phyloP scores from a whole-genome alignment of 2,797 vertebrate genomes.

The Phoxinus dragarum region DNA sequence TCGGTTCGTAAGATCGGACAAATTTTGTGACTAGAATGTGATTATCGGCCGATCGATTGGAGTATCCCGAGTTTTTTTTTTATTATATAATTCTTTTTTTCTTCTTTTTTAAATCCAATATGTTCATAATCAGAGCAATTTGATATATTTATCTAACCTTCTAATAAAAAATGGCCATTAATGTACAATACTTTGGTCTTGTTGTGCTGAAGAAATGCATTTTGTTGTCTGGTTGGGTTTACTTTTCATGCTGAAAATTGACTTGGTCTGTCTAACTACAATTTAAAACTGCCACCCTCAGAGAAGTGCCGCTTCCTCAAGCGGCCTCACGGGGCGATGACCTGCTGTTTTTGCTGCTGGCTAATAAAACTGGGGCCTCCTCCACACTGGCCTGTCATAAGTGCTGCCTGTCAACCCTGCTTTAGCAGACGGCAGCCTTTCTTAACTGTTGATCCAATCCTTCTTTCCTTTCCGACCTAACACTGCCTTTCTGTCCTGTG shows the following conservation, averaged over 20 bases:
- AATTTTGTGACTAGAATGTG: too few species aligned
- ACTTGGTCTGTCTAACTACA: background rate
- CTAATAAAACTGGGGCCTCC: constrained; percentile 61
- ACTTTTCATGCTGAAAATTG: background rate
- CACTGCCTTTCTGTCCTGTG: constrained; percentile 14
- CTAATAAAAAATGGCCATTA: background rate
- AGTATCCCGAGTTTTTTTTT: too few species aligned
- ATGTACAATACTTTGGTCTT: background rate
- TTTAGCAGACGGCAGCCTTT: constrained; percentile 37
- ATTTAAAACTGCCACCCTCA: background rate
- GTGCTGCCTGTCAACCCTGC: constrained; percentile 55
- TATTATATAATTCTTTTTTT: background rate
- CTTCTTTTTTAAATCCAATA: too few species aligned
- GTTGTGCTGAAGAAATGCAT: background rate
- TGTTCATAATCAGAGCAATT: background rate
- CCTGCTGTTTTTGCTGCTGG: constrained; percentile 57
- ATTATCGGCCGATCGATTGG: too few species aligned
- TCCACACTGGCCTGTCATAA: constrained; percentile 50
- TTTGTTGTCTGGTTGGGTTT: background rate
- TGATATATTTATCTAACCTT: background rate
- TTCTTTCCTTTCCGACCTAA: constrained; percentile 40
- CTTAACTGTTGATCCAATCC: constrained; percentile 38
- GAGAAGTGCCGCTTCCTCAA: constrained; percentile 12
- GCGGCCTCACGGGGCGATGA: constrained; percentile 42
- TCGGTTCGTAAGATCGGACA: background rate